phyloP scores from a whole-genome alignment of 2,797 vertebrate genomes.

The Darevskia nairensis region DNA sequence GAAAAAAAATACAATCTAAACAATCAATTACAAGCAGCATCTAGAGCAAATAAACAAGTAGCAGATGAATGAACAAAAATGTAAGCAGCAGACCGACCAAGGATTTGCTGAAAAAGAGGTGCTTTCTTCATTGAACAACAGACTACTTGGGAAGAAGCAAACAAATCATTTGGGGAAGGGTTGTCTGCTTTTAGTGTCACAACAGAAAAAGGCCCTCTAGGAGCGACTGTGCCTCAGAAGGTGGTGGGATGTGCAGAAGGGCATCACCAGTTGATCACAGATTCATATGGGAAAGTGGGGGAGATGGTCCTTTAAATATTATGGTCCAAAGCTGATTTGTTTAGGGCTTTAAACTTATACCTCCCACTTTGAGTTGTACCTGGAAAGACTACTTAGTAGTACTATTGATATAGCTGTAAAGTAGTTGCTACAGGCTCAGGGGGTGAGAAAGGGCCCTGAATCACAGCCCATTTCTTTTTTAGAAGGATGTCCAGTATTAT shows the following conservation, averaged over 20 bases:
- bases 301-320: background rate
- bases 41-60: no score
- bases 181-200: background rate
- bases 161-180: background rate
- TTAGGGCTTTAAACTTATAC: background rate
- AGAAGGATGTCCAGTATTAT: conserved; percentile 53
- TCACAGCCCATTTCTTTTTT: background rate
- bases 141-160: background rate
- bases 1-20: background rate
- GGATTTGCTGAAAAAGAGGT: background rate
- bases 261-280: background rate
- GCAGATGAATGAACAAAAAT: background rate
- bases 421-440: background rate
- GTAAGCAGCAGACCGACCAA: background rate
- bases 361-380: no score
- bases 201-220: no score
- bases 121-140: background rate
- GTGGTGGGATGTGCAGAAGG: no score
- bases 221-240: no score
- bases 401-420: background rate
- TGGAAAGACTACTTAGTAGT: background rate
- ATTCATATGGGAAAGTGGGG: background rate
- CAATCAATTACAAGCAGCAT: background rate
- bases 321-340: background rate
- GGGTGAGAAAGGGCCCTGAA: no score